These are phyloP conservation scores for Danionella cerebrum DNA, from an alignment of 2,113 vertebrate genomes.

Conservation along the genomic window DNA sequence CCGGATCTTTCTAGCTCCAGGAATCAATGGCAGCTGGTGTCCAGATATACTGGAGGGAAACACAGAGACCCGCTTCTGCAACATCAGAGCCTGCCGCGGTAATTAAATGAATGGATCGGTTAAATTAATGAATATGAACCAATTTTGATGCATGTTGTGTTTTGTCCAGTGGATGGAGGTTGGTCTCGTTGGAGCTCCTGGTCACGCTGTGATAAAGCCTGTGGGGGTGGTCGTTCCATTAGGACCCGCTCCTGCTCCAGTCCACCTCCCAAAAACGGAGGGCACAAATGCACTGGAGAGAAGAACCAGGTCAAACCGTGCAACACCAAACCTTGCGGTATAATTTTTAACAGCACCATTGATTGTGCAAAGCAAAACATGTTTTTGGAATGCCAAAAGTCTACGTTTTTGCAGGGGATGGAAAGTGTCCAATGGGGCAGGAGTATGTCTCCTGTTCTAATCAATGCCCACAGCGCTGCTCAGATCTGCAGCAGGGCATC, in stretches of 20 bases:
- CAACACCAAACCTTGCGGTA: constrained; percentile 77
- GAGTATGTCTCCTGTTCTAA: constrained; percentile 68
- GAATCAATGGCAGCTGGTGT: constrained; percentile 71
- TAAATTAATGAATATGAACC: neutral
- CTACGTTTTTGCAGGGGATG: constrained; percentile 52
- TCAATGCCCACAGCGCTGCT: constrained; percentile 74
- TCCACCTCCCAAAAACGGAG: constrained; percentile 84
- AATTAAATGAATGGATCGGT: too few relatives aligned
- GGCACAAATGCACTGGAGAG: constrained; percentile 69
- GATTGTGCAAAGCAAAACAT: neutral
- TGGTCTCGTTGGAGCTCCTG: constrained; percentile 85
- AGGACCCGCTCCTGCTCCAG: constrained; percentile 76
- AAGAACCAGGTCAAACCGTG: constrained; percentile 76
- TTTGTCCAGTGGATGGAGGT: constrained; percentile 66
- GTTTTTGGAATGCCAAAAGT: too few relatives aligned
- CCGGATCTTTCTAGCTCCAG: constrained; percentile 69
- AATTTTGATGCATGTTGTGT: neutral
- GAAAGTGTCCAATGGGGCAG: constrained; percentile 67
- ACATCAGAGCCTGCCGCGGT: constrained; percentile 77
- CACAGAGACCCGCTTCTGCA: constrained; percentile 73
- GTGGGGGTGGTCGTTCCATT: constrained; percentile 73
- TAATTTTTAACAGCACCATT: constrained; percentile 4
- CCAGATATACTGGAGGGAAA: constrained; percentile 69
- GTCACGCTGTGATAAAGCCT: constrained; percentile 78
- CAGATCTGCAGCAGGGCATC: constrained; percentile 77